These are phyloP conservation scores for Lepisosteus osseus DNA, from an alignment of 2,113 vertebrate species.

Conservation along the genomic window DNA sequence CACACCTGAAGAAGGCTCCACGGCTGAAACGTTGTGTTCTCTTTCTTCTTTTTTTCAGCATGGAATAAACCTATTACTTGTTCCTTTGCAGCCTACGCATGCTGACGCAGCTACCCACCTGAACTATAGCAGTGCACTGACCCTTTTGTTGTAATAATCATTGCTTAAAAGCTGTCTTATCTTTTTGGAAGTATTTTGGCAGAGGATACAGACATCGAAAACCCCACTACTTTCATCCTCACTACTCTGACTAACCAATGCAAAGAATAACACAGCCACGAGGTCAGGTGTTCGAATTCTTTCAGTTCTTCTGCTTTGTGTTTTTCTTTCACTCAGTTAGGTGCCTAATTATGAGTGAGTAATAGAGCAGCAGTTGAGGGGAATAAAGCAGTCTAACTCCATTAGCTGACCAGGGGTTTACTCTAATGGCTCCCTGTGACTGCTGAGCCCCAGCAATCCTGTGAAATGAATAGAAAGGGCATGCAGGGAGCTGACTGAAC, in stretches of 20 bases:
- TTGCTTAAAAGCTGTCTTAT: too few relatives aligned
- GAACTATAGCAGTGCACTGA: too few relatives aligned
- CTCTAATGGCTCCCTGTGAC: background rate
- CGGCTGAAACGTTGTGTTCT: too few relatives aligned
- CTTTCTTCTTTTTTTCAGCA: too few relatives aligned
- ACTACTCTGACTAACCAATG: background rate
- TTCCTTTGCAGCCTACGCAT: too few relatives aligned
- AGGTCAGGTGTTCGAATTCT: background rate
- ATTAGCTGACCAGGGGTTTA: background rate
- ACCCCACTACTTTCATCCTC: too few relatives aligned
- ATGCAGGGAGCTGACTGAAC: background rate
- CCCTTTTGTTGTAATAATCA: too few relatives aligned
- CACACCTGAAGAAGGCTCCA: too few relatives aligned
- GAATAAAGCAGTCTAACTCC: background rate
- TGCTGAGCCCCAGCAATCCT: background rate
- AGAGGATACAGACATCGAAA: background rate
- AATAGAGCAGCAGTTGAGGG: background rate
- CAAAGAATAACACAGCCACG: background rate
- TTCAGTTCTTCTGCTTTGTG: background rate
- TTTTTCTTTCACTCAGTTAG: background rate
- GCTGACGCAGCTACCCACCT: too few relatives aligned
- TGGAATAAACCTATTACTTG: too few relatives aligned
- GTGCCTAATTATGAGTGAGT: conserved; percentile 1
- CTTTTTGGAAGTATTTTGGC: background rate
- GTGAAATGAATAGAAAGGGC: background rate